Conservation (phyloP, 64 coral and sea anemone genomes). For the Stylophora pistillata region DNA sequence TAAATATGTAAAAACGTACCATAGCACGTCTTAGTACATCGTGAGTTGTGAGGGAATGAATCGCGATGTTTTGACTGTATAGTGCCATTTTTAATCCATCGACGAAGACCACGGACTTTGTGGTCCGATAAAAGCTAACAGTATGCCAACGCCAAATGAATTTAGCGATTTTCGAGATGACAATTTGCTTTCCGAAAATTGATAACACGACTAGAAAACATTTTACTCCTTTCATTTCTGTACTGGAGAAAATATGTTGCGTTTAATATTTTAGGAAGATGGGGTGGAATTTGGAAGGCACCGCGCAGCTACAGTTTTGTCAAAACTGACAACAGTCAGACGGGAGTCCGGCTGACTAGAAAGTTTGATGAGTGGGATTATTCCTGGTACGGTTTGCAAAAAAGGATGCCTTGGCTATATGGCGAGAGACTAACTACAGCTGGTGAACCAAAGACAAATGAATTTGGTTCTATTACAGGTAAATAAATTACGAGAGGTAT, state of each 20-base stretch:
- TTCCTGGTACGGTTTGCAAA: background rate
- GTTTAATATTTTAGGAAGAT: conserved; percentile 3
- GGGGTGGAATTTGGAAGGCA: conserved; percentile 50
- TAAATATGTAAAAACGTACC: too few relatives aligned
- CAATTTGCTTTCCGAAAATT: too few relatives aligned
- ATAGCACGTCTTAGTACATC: too few relatives aligned
- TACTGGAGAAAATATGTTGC: background rate
- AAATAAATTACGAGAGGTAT: too few relatives aligned
- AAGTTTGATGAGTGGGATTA: conserved; percentile 59
- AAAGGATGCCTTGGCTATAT: conserved; percentile 37
- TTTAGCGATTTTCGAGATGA: too few relatives aligned
- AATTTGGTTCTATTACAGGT: conserved; percentile 47
- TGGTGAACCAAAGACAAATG: background rate
- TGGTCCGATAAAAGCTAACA: too few relatives aligned
- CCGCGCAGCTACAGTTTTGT: conserved; percentile 39
- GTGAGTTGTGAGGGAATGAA: too few relatives aligned
- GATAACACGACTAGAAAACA: too few relatives aligned
- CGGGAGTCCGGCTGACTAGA: background rate
- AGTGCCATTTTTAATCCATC: too few relatives aligned
- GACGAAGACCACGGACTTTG: too few relatives aligned
- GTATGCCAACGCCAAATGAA: too few relatives aligned
- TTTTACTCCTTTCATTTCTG: background rate
- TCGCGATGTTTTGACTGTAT: too few relatives aligned
- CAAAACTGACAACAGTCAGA: conserved; percentile 40
- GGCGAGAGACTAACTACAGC: conserved; percentile 8